Evolutionary conservation across 1,140 invertebrate species (phyloP).

Genomic region (Ceratoteleas bidentatus): DNA sequence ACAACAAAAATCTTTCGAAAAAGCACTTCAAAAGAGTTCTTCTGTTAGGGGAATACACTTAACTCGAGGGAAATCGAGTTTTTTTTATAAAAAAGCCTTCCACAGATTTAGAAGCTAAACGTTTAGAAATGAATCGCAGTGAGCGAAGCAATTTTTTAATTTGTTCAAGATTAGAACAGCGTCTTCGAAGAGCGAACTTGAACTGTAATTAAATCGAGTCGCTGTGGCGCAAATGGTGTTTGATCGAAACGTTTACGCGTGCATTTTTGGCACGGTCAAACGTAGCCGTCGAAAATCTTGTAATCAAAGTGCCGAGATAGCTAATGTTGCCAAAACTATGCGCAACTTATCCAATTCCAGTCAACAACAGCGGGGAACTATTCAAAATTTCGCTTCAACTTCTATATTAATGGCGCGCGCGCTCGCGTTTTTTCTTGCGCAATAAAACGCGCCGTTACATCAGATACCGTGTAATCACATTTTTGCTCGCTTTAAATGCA

Average conservation of each 20-base stretch:
- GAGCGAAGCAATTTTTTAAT: no score
- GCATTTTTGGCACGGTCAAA: conserved; percentile 4
- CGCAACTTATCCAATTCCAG: conserved; percentile 39
- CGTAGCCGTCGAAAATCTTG: conserved; percentile 20
- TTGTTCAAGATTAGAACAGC: no score
- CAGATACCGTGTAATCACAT: conserved; percentile 1
- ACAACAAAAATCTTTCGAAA: no score
- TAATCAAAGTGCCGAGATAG: conserved; percentile 22
- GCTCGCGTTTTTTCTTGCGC: conserved; percentile 1
- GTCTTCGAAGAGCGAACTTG: no score
- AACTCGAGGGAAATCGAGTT: no score
- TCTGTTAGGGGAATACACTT: no score
- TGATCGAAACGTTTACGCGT: conserved; percentile 6
- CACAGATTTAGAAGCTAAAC: no score
- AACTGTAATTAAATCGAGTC: no score
- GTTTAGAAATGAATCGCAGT: no score
- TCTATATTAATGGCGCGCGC: conserved; percentile 10
- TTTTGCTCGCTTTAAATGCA: not conserved
- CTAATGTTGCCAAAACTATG: conserved; percentile 39
- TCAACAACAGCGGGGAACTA: conserved; percentile 32
- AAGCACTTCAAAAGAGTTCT: no score
- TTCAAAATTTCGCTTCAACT: conserved; percentile 33
- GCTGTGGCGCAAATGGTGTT: no score
- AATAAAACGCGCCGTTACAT: not conserved
- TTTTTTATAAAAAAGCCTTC: no score